Evolutionary conservation across 1,140 invertebrate genomes (phyloP).

Genomic region (Drosophila pseudoobscura): DNA sequence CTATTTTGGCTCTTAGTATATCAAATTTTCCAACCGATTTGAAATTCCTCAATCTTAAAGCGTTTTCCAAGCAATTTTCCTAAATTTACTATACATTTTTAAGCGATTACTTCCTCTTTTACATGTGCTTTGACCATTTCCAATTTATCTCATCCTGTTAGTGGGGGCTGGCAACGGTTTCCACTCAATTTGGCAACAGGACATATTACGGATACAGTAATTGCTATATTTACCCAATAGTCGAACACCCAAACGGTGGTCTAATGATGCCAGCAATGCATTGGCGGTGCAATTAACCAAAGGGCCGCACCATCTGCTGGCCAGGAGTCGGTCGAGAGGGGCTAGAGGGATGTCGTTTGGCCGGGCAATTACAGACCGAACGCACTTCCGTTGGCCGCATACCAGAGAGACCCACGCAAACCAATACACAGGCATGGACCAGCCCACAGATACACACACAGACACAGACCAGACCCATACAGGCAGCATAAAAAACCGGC

Average conservation of each 20-base stretch:
- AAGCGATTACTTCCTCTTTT: neutral
- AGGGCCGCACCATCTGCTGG: constrained; percentile 42
- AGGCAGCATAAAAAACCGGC: constrained; percentile 71
- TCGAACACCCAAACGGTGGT: constrained; percentile 36
- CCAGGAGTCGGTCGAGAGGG: constrained; percentile 19
- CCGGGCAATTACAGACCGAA: constrained; percentile 48
- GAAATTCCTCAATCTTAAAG: too few species aligned
- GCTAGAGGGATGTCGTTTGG: constrained; percentile 5
- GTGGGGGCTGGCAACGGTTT: constrained; percentile 37
- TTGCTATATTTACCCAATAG: constrained; percentile 56
- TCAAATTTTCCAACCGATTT: too few species aligned
- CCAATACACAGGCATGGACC: constrained; percentile 29
- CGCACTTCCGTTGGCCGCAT: constrained; percentile 74
- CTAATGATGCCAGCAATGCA: constrained; percentile 73
- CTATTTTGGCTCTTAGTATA: too few species aligned
- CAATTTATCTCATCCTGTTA: constrained; percentile 18
- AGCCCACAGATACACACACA: constrained; percentile 19
- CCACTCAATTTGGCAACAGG: constrained; percentile 73
- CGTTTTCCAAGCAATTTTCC: neutral
- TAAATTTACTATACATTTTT: neutral
- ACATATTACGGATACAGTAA: constrained; percentile 50
- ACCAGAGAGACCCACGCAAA: constrained; percentile 65
- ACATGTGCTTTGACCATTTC: constrained; percentile 11
- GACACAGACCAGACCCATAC: constrained; percentile 19
- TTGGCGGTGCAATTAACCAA: constrained; percentile 61